Evolutionary conservation across 2,797 vertebrate species (phyloP).

Genomic region (Rhinella marina): DNA sequence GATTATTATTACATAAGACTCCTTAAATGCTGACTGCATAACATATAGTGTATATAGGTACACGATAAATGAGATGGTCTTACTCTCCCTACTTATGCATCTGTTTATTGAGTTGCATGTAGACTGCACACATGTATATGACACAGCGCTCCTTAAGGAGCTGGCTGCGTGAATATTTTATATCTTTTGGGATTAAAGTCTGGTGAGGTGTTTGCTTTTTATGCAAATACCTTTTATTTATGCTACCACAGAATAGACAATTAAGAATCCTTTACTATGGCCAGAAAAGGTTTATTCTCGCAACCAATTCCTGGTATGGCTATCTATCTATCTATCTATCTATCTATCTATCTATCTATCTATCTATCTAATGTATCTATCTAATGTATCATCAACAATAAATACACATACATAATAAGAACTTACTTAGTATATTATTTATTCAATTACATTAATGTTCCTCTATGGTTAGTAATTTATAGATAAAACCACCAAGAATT

Average conservation of each 20-base stretch:
- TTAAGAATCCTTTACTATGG: background rate
- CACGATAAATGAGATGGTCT: background rate
- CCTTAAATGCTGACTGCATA: background rate
- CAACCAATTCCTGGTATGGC: background rate
- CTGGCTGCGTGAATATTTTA: conserved; percentile 26
- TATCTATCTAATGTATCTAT: no score
- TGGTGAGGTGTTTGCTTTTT: conserved; percentile 34
- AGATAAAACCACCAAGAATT: no score
- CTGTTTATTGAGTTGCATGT: background rate
- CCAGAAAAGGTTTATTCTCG: background rate
- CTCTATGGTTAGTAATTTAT: no score
- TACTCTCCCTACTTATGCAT: background rate
- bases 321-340: no score
- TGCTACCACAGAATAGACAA: background rate
- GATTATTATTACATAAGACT: background rate
- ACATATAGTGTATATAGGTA: background rate
- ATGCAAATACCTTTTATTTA: conserved; percentile 35
- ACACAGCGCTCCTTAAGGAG: background rate
- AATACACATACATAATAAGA: background rate
- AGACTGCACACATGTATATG: background rate
- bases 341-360: no score
- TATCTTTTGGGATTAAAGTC: conserved; percentile 43
- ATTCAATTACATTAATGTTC: no score
- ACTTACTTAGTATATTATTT: no score
- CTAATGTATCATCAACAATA: no score